These are phyloP conservation scores for Microcebus lehilahytsara DNA, from an alignment of 2,113 vertebrate genomes.

Conservation along the genomic window DNA sequence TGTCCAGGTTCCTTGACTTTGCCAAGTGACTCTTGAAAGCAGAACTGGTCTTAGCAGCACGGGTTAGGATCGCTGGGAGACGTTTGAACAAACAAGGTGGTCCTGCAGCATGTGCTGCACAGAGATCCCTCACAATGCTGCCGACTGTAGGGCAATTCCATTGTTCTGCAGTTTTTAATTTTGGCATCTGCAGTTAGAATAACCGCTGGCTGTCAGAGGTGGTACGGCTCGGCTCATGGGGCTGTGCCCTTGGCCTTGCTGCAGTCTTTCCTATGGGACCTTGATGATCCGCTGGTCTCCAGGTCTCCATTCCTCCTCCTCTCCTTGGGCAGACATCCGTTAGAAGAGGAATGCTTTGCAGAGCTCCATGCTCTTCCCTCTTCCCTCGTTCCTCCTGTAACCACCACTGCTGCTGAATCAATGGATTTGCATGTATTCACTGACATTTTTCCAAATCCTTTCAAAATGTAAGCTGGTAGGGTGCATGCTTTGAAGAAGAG, in stretches of 20 bases:
- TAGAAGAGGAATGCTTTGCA: background rate
- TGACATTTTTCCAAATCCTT: background rate
- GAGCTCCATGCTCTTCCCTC: background rate
- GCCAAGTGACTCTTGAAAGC: background rate
- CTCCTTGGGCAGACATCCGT: background rate
- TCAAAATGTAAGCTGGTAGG: background rate
- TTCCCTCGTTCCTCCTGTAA: background rate
- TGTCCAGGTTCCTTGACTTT: background rate
- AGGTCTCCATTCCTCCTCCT: background rate
- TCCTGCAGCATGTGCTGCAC: background rate
- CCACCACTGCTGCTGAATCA: background rate
- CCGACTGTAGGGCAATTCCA: background rate
- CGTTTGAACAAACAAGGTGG: background rate
- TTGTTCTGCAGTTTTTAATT: background rate
- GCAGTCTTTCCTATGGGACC: background rate
- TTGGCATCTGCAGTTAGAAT: background rate
- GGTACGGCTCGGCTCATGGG: fast-evolving
- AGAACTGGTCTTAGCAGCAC: background rate
- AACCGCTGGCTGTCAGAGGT: background rate
- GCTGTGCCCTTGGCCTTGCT: background rate
- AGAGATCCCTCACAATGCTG: background rate
- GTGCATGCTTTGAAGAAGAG: background rate
- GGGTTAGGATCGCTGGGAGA: background rate
- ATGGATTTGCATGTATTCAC: background rate
- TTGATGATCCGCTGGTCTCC: too few relatives aligned